A percentile compares a stretch with the other conserved stretches of the same genome.
These are phyloP conservation scores for Lota lota DNA, from an alignment of 2,113 vertebrate species.

Conservation along the genomic window DNA sequence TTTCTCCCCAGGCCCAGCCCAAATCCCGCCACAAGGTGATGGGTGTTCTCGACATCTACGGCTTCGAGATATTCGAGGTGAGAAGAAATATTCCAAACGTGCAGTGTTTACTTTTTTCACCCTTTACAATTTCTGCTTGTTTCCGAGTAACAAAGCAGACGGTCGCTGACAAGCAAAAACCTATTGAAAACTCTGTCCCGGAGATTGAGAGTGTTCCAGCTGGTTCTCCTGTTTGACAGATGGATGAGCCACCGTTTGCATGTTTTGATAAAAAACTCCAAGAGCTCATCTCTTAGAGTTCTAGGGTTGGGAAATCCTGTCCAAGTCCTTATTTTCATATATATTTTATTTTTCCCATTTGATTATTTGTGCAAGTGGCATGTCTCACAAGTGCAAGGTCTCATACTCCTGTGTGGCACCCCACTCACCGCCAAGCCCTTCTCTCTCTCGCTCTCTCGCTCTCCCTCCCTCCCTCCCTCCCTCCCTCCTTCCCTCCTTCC, in stretches of 20 bases:
- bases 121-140: neutral
- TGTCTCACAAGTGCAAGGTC: constrained; percentile 25
- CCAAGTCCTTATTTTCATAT: neutral
- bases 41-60: constrained; percentile 98
- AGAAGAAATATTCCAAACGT: constrained; percentile 33
- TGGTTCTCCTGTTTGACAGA: no score
- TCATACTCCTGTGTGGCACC: constrained; percentile 44
- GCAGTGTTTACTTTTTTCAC: neutral
- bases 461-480: constrained; percentile 17
- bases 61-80: constrained; percentile 99
- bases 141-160: no score
- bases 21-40: constrained; percentile 97
- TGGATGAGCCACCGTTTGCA: no score
- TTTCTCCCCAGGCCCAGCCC: constrained; percentile 82
- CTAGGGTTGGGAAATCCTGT: constrained; percentile 26
- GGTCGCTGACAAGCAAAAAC: no score
- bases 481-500: constrained; percentile 32
- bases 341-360: neutral
- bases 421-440: constrained; percentile 61
- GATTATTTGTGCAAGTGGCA: neutral
- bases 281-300: constrained; percentile 29
- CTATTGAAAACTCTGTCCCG: no score
- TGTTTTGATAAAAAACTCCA: neutral
- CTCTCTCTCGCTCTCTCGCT: constrained; percentile 42
- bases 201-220: no score